Base-by-base conservation (phyloP, 1,140 invertebrate genomes). In the Conus ventricosus region DNA sequence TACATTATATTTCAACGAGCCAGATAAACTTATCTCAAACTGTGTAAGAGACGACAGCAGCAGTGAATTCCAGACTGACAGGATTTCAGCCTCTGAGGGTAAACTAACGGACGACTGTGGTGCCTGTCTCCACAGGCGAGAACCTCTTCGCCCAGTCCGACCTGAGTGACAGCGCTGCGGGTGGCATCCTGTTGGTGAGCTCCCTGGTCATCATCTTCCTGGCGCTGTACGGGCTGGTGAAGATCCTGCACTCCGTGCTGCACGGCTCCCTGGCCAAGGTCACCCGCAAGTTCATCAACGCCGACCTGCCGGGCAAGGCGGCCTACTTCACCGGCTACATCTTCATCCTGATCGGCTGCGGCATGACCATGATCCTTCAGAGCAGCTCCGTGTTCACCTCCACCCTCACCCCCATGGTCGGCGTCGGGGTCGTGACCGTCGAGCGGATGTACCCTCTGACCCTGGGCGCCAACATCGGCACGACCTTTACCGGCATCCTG, bases 371-470 rank as follows among this genome's bases (percentile, higher is more conserved):
- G 57, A 91, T 97, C 54, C 95, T 97, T 0, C 96, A 97, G 93
- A 96, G 96, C 60, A 96, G 96, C 89, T 96, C 96, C 17, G 95
- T 97, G 25, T 97, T 97, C 92, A 97, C 96, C 1, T 97, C 96
- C 23, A 95, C 96, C 2, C 92, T 97, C 17, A 97, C 96, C 2
- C 96, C 97, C 1, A 93, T 97, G 4, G 96, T 96, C 11, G 97
- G 96, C 5, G 91, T 96, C 11, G 96, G 96, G 1, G 95, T 97
- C 15, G 95, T 97, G n/a, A 93, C 94, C 20, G 88, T 97, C 17
- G 96, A 97, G 76, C 92, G 96, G 53, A 95, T 96, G 90, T 97
- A 97, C 92, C 96, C 96, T 0, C 91, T 96, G 8, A 96, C 96
- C 10, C 91, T 97, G 10, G 96, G 96, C 7, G 96, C 96, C 6